Evolutionary conservation across 2,113 vertebrate species (phyloP).

Genomic region (Nerophis ophidion): DNA sequence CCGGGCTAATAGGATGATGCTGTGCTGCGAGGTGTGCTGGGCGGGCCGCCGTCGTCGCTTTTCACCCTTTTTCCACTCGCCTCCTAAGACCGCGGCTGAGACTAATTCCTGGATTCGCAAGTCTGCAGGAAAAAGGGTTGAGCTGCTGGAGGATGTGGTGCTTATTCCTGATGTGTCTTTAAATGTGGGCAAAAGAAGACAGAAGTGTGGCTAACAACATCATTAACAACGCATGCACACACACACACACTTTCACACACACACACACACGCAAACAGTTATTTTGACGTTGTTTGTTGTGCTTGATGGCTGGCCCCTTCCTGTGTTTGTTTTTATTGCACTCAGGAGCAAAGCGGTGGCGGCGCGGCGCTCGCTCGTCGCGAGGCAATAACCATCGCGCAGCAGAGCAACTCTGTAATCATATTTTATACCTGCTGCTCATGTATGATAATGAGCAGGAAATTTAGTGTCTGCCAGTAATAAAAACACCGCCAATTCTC

Average conservation of each 20-base stretch:
- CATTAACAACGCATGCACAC: too few relatives aligned
- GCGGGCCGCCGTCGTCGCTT: conserved; percentile 38
- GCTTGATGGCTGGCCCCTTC: conserved; percentile 10
- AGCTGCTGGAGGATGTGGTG: conserved; percentile 1
- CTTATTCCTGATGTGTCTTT: conserved; percentile 2
- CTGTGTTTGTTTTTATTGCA: conserved; percentile 14
- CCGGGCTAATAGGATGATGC: conserved; percentile 64
- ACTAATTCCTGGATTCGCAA: conserved; percentile 45
- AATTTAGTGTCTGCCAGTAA: neutral
- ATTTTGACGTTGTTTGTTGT: conserved; percentile 19
- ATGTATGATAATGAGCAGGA: conserved; percentile 8
- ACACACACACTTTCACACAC: neutral
- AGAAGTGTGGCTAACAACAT: neutral
- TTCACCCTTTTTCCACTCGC: conserved; percentile 17
- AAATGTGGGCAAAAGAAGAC: neutral
- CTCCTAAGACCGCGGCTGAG: conserved; percentile 49
- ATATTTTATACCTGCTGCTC: conserved; percentile 23
- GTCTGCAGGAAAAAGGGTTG: conserved; percentile 26
- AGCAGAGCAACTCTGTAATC: conserved; percentile 11
- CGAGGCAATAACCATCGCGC: conserved; percentile 16
- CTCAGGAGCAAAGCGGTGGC: conserved; percentile 4
- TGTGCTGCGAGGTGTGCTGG: conserved; percentile 48
- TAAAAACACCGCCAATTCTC: conserved; percentile 2
- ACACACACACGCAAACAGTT: neutral
- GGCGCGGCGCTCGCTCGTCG: conserved; percentile 6